Evolutionary conservation across 1,140 invertebrate species (phyloP).

Genomic region (Helicoverpa zea): DNA sequence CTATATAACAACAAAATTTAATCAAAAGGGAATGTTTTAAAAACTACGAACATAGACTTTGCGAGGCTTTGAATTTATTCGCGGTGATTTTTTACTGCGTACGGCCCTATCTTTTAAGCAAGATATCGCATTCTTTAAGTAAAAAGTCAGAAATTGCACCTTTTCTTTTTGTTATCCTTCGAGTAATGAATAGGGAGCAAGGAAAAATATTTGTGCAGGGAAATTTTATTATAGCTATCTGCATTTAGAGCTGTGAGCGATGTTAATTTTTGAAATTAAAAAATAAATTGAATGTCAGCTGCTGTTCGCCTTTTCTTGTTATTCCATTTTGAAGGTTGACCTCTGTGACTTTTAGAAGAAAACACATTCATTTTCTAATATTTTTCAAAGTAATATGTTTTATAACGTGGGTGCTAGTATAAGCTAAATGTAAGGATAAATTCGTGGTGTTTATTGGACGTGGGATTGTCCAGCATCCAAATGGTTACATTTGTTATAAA

Average conservation of each 20-base stretch:
- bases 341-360: neutral
- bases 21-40: slow-evolving; percentile 47
- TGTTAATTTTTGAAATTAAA: slow-evolving; percentile 34
- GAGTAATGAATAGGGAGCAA: neutral
- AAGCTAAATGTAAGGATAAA: neutral
- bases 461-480: slow-evolving; percentile 11
- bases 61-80: slow-evolving; percentile 30
- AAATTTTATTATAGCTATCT: slow-evolving; percentile 42
- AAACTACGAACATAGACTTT: slow-evolving; percentile 42
- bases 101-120: neutral
- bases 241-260: slow-evolving; percentile 23
- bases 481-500: slow-evolving; percentile 36
- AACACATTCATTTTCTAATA: slow-evolving; percentile 2
- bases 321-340: neutral
- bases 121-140: slow-evolving; percentile 26
- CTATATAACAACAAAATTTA: slow-evolving; percentile 48
- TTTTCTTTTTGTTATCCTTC: slow-evolving; percentile 12
- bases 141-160: slow-evolving; percentile 30
- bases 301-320: neutral
- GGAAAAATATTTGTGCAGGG: slow-evolving; percentile 33
- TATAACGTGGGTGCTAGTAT: neutral
- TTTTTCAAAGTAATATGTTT: neutral
- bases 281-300: slow-evolving; percentile 8
- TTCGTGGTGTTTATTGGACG: slow-evolving; percentile 3
- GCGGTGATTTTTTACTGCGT: slow-evolving; percentile 37